These are phyloP conservation scores for Dipodomys ordii DNA, from an alignment of 2,113 vertebrate genomes.

Conservation along the genomic window DNA sequence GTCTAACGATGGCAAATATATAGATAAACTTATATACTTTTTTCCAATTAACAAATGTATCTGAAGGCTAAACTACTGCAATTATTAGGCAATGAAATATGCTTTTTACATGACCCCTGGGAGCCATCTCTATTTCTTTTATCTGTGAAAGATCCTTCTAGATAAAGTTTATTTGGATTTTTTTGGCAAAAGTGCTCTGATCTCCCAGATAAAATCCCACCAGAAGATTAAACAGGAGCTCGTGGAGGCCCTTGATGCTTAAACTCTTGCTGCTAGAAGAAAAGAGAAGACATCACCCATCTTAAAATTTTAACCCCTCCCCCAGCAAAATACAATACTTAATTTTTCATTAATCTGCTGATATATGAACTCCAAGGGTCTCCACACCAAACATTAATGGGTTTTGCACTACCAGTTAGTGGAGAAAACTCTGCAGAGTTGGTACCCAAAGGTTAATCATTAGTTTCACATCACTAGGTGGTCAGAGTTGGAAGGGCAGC, in stretches of 20 bases:
- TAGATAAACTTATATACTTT: slow-evolving; percentile 35
- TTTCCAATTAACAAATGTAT: slow-evolving; percentile 87
- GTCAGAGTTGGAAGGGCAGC: slow-evolving; percentile 67
- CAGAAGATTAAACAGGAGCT: background rate
- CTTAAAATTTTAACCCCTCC: slow-evolving; percentile 49
- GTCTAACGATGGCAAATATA: slow-evolving; percentile 79
- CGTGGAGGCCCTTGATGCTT: background rate
- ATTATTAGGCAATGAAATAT: slow-evolving; percentile 66
- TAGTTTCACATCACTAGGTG: slow-evolving; percentile 81
- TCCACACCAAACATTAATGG: slow-evolving; percentile 80
- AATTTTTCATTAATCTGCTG: slow-evolving; percentile 87
- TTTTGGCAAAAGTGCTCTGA: slow-evolving; percentile 40
- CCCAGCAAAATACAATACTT: slow-evolving; percentile 80
- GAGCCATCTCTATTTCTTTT: slow-evolving; percentile 56
- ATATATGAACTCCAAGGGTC: slow-evolving; percentile 76
- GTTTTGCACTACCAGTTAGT: slow-evolving; percentile 82
- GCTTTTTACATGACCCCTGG: slow-evolving; percentile 44
- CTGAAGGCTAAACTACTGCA: slow-evolving; percentile 74
- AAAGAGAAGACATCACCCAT: slow-evolving; percentile 37
- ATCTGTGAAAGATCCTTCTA: slow-evolving; percentile 37
- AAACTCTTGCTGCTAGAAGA: background rate
- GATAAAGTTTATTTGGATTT: slow-evolving; percentile 6
- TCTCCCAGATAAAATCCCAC: slow-evolving; percentile 28
- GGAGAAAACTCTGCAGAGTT: slow-evolving; percentile 69
- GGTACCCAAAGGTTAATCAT: slow-evolving; percentile 85